Conservation (phyloP, 2,888 invertebrate species). For the Tipula helvola region DNA sequence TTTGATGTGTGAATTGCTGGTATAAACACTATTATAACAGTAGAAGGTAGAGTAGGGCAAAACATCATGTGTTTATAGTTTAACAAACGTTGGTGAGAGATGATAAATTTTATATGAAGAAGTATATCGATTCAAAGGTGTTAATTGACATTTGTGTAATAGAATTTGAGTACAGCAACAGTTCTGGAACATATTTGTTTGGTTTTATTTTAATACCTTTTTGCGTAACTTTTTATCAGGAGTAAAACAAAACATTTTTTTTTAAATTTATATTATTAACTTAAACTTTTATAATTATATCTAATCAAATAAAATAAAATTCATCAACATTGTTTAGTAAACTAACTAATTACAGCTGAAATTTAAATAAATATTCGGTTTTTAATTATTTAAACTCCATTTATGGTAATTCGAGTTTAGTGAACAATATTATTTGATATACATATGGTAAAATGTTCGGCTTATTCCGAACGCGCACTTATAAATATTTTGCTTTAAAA, state of each 20-base stretch:
- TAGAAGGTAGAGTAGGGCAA: not conserved
- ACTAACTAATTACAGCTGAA: not conserved
- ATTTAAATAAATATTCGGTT: not conserved
- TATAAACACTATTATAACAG: not conserved
- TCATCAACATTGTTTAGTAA: not conserved
- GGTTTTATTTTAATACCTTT: not conserved
- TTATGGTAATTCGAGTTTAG: not conserved
- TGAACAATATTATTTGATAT: not conserved
- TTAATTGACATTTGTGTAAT: not conserved
- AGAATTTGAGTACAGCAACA: not conserved
- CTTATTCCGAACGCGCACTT: not conserved
- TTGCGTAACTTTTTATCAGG: not conserved
- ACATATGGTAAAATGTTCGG: too few species aligned
- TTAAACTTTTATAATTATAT: not conserved
- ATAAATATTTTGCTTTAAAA: constrained; percentile 27
- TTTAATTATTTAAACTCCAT: not conserved
- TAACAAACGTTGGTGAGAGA: not conserved
- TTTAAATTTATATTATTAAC: not conserved
- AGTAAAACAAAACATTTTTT: not conserved
- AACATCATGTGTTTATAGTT: not conserved
- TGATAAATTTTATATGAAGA: not conserved
- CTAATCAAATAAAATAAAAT: too few species aligned
- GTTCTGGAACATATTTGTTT: not conserved
- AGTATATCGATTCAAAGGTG: not conserved
- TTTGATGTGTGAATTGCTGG: not conserved